Evolutionary conservation across 2,888 invertebrate species (phyloP).

Genomic region (Monochamus alternatus): DNA sequence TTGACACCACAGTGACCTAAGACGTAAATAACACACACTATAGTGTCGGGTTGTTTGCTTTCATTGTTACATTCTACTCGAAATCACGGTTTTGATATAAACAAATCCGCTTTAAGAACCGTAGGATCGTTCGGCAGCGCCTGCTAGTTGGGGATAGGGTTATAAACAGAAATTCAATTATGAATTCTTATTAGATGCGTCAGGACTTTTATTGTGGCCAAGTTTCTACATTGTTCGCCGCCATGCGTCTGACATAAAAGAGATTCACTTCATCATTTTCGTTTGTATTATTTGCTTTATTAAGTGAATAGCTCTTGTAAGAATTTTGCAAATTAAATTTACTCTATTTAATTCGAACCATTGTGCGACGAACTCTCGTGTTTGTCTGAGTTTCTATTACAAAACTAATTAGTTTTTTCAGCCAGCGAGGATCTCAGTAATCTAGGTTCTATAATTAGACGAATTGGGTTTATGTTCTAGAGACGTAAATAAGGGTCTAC

Average conservation of each 20-base stretch:
- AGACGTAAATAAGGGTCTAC: neutral
- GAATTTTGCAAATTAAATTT: constrained; percentile 38
- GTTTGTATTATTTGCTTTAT: constrained; percentile 48
- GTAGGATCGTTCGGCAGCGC: constrained; percentile 22
- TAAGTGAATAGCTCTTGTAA: constrained; percentile 41
- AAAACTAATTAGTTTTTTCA: neutral
- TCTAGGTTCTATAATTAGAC: neutral
- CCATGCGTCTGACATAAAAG: constrained; percentile 52
- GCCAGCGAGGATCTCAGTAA: neutral
- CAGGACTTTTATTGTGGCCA: constrained; percentile 56
- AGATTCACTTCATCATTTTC: constrained; percentile 50
- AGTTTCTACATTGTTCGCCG: constrained; percentile 45
- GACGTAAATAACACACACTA: constrained; percentile 51
- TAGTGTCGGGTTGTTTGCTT: constrained; percentile 52
- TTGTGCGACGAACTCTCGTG: constrained; percentile 1
- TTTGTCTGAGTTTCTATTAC: constrained; percentile 3
- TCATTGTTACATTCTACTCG: constrained; percentile 50
- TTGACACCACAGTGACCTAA: constrained; percentile 34
- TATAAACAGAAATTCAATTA: constrained; percentile 54
- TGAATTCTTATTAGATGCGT: constrained; percentile 57
- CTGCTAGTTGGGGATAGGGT: constrained; percentile 31
- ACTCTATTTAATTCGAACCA: constrained; percentile 17
- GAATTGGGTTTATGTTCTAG: neutral
- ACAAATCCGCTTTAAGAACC: constrained; percentile 14
- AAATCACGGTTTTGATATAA: constrained; percentile 37